Base-by-base conservation (phyloP, 2,888 invertebrate genomes). In the Camponotus fellah region DNA sequence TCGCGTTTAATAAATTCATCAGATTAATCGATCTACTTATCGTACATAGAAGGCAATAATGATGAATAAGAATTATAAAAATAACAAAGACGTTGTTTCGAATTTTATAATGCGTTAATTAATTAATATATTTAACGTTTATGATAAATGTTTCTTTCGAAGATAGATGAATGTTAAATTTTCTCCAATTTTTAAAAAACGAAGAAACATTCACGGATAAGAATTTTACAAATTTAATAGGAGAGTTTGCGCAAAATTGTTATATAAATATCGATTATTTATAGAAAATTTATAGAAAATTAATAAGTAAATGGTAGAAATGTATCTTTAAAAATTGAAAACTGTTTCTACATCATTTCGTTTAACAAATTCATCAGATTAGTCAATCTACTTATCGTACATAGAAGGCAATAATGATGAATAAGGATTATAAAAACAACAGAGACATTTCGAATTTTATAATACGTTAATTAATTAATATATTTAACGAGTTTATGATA, bases 401-500 rank as follows among this genome's bases (percentile, higher is more conserved):
- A 21, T 66, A 21, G 14, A 46, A 43, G 62, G 62, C 14, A 43
- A 56, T 3, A 62, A 60, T 43, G 6, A 37, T 37, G 14, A 49
- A 46, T 40, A 26, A 26, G 14, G 74, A 12, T 75, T 34, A 21
- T 34, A 65, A 76, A 60, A 85, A 69, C 84, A 56, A 84, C 81
- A 64, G n/a, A n/a, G n/a, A 26, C 83, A 74, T 53, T 49, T 53
- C 66, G 76, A 74, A 68, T 86, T 87, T 88, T 37, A 88, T 62
- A 80, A 72, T 49, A 26, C 37, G 37, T 62, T 72, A 72, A 80
- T 72, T 72, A 72, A 80, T 80, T 72, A 72, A 72, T 60, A 43
- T 17, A 34, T 77, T 77, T 69, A 43, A 77, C 46, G 60, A 37
- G 72, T 56, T 69, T 69, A 43, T 8, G 49, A 8, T 32, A 68